phyloP scores from a whole-genome alignment of 2,888 invertebrate genomes.

The Drosophila affinis region DNA sequence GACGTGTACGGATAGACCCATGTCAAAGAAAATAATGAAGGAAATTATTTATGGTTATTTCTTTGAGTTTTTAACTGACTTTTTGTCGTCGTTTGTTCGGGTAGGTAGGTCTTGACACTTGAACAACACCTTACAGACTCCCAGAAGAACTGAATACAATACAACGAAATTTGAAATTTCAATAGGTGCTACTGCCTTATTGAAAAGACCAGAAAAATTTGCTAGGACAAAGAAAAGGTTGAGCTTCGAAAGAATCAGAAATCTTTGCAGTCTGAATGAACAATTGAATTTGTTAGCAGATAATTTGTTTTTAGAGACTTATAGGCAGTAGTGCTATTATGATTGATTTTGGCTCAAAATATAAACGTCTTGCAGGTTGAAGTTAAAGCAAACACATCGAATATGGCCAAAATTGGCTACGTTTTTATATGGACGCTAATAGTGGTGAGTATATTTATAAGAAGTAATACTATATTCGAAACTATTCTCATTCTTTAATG shows the following conservation, averaged over 20 bases:
- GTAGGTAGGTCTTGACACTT: neutral
- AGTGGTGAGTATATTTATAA: slow-evolving; percentile 54
- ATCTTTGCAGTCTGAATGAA: neutral
- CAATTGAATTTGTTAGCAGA: neutral
- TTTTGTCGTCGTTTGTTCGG: neutral
- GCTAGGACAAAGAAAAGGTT: neutral
- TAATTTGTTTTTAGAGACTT: neutral
- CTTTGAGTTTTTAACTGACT: slow-evolving; percentile 2
- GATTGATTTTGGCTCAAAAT: neutral
- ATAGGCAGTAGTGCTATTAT: neutral
- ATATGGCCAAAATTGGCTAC: slow-evolving; percentile 70
- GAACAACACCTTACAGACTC: neutral
- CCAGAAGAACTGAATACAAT: too few relatives aligned
- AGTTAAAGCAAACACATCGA: slow-evolving; percentile 19
- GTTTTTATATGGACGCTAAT: slow-evolving; percentile 64
- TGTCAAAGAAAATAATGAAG: neutral
- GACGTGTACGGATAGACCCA: neutral
- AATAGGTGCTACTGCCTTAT: neutral
- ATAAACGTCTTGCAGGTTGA: slow-evolving; percentile 30
- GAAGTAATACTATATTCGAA: neutral
- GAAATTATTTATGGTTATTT: slow-evolving; percentile 8
- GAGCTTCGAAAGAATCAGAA: neutral
- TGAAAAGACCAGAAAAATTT: neutral
- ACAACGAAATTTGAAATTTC: too few relatives aligned
- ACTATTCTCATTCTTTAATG: neutral